phyloP scores from a whole-genome alignment of 2,113 vertebrate species.

The Picathartes gymnocephalus region DNA sequence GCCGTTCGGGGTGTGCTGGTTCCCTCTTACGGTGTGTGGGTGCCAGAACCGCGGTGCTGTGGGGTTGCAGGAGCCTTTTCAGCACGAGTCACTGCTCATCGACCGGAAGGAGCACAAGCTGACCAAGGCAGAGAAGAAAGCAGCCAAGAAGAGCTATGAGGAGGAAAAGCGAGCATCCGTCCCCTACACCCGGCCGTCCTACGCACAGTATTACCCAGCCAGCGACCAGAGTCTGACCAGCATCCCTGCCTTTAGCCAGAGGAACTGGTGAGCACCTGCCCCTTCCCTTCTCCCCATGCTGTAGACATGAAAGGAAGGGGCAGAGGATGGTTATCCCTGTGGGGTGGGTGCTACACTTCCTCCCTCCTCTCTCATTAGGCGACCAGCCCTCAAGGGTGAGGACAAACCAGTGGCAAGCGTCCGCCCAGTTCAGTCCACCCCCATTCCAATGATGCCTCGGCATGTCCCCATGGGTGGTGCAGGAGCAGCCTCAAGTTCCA shows the following conservation, averaged over 20 bases:
- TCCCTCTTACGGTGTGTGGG: constrained; percentile 9
- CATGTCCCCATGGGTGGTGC: constrained; percentile 80
- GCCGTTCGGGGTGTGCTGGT: not conserved
- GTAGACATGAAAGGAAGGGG: not conserved
- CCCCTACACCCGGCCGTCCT: constrained; percentile 93
- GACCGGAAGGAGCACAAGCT: constrained; percentile 95
- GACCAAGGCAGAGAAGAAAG: constrained; percentile 97
- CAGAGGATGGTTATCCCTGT: not conserved
- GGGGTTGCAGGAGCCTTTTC: constrained; percentile 87
- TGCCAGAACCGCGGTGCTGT: not conserved
- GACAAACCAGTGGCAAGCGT: constrained; percentile 96
- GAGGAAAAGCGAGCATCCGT: constrained; percentile 97
- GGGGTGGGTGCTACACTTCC: not conserved
- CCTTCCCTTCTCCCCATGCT: not conserved
- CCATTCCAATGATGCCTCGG: constrained; percentile 98
- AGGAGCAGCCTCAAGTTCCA: constrained; percentile 79
- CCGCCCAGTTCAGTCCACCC: constrained; percentile 94
- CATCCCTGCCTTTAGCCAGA: constrained; percentile 93
- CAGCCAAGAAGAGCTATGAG: constrained; percentile 97
- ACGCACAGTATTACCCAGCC: constrained; percentile 95
- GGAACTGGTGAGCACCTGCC: constrained; percentile 85
- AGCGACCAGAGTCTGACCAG: constrained; percentile 89
- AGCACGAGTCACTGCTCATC: constrained; percentile 94
- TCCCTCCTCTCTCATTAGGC: constrained; percentile 74
- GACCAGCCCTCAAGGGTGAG: constrained; percentile 83